Evolutionary conservation across 2,113 vertebrate genomes (phyloP).

Genomic region (Asarcornis scutulata): DNA sequence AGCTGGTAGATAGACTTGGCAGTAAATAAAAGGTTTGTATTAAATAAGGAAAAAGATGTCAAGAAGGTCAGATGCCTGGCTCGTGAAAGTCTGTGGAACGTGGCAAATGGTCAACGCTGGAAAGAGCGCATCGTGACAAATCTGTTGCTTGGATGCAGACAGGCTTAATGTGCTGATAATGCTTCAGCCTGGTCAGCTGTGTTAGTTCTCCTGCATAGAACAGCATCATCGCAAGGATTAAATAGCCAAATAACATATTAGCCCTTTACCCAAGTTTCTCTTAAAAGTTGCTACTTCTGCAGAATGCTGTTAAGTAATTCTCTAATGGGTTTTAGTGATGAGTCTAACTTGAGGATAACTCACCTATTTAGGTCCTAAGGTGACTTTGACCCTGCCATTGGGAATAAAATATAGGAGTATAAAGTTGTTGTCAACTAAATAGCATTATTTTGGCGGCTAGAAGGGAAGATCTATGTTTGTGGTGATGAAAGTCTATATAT

Average conservation of each 20-base stretch:
- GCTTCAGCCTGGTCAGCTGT: background rate
- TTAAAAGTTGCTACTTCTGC: background rate
- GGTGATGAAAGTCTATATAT: background rate
- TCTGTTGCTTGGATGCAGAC: background rate
- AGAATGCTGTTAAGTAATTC: background rate
- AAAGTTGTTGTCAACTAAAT: background rate
- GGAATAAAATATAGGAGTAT: background rate
- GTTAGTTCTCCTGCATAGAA: background rate
- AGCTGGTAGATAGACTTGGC: background rate
- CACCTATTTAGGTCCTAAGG: background rate
- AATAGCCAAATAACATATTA: background rate
- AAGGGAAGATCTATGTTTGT: too few species aligned
- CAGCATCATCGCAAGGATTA: background rate
- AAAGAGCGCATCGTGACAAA: accelerated
- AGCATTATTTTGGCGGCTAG: too few species aligned
- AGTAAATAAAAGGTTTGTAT: background rate
- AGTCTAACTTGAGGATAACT: background rate
- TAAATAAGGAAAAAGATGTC: background rate
- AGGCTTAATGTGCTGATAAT: background rate
- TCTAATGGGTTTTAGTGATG: background rate
- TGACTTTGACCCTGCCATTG: background rate
- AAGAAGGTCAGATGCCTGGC: background rate
- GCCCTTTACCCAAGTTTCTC: background rate
- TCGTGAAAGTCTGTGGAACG: background rate
- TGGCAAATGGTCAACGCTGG: background rate